Conservation (phyloP, 2,888 invertebrate species). For the Andrena bicolor region DNA sequence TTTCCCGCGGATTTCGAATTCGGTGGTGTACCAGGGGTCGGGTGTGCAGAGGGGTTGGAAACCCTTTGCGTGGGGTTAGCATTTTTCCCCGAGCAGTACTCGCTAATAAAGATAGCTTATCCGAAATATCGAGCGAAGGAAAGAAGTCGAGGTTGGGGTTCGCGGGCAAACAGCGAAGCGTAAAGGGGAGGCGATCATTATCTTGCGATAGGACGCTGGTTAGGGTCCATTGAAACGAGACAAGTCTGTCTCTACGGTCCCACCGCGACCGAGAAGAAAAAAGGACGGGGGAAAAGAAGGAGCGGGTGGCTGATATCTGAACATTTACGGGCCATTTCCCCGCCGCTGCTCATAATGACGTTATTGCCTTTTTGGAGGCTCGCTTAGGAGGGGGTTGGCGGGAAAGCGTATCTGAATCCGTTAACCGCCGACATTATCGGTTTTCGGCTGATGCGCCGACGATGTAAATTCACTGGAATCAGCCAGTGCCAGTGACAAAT, state of each 20-base stretch:
- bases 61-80: background rate
- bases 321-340: conserved; percentile 70
- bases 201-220: conserved; percentile 42
- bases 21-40: background rate
- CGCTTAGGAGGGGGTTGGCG: conserved; percentile 19
- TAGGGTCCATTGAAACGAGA: conserved; percentile 61
- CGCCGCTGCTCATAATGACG: conserved; percentile 64
- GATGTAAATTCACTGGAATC: conserved; percentile 55
- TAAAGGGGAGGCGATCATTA: conserved; percentile 56
- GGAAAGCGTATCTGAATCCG: conserved; percentile 55
- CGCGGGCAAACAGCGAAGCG: conserved; percentile 37
- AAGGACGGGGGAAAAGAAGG: conserved; percentile 3
- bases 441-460: conserved; percentile 52
- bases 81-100: background rate
- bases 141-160: background rate
- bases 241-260: conserved; percentile 45
- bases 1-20: conserved; percentile 41
- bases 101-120: conserved; percentile 8
- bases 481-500: conserved; percentile 24
- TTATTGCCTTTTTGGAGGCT: conserved; percentile 63
- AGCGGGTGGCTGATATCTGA: conserved; percentile 56
- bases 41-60: no score
- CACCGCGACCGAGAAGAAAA: conserved; percentile 14
- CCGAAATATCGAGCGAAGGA: conserved; percentile 24
- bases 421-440: conserved; percentile 68